Percentiles rank a stretch among this genome's conserved stretches.
phyloP scores from a whole-genome alignment of 2,888 invertebrate species.

The Pheosia gnoma region DNA sequence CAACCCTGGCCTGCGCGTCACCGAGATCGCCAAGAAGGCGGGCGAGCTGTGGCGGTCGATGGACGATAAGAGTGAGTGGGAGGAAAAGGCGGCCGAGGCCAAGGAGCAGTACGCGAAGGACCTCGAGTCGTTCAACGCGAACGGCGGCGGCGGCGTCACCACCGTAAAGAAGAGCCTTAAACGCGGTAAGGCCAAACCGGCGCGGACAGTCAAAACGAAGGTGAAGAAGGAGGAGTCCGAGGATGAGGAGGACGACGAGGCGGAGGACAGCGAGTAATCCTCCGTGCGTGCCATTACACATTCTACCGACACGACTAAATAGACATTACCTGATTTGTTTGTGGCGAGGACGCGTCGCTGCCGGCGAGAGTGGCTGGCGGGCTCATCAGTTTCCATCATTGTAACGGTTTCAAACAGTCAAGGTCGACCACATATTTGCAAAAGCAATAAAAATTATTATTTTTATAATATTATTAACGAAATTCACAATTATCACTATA shows the following conservation, averaged over 20 bases:
- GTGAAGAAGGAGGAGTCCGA: conserved; percentile 67
- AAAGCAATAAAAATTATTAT: not conserved
- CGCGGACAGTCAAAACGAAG: conserved; percentile 36
- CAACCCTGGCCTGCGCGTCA: conserved; percentile 92
- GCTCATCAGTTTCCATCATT: not conserved
- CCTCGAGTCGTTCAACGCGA: conserved; percentile 92
- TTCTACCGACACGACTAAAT: not conserved
- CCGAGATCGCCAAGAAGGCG: conserved; percentile 95
- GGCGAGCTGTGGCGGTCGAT: conserved; percentile 95
- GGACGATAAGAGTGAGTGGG: conserved; percentile 94
- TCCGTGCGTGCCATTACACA: not conserved
- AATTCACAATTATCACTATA: not conserved
- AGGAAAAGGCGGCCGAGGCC: conserved; percentile 90
- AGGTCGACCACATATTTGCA: not conserved
- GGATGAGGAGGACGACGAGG: conserved; percentile 78
- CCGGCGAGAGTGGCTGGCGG: not conserved
- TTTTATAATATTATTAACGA: not conserved
- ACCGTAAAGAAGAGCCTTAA: conserved; percentile 73
- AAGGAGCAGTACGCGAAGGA: conserved; percentile 92
- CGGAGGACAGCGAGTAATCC: conserved; percentile 69
- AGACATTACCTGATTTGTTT: not conserved
- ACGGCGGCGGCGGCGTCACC: conserved; percentile 77
- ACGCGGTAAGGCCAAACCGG: conserved; percentile 62
- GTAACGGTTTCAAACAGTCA: not conserved
- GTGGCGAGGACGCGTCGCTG: not conserved